A percentile compares a stretch with the other conserved stretches of the same genome.
phyloP scores from a whole-genome alignment of 2,797 vertebrate species.

The Percopsis omiscomaycus region DNA sequence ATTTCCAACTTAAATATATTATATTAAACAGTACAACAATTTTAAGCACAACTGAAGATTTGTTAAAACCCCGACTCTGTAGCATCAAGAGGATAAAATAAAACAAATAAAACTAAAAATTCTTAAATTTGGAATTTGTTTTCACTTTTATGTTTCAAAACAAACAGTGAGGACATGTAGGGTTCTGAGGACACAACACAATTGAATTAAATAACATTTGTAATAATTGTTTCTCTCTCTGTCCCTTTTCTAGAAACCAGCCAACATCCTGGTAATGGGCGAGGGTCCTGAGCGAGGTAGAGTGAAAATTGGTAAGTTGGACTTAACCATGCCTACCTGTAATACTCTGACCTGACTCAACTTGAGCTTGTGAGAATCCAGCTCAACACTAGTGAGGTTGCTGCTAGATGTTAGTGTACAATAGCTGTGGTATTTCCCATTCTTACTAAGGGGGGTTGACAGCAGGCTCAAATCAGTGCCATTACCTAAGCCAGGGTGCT shows the following conservation, averaged over 20 bases:
- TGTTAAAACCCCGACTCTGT: too few species aligned
- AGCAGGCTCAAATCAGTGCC: conserved; percentile 24
- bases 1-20: too few species aligned
- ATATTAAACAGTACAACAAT: too few species aligned
- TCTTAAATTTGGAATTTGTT: too few species aligned
- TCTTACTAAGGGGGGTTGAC: conserved; percentile 16
- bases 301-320: conserved; percentile 93
- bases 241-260: conserved; percentile 87
- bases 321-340: background rate
- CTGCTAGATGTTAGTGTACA: conserved; percentile 18
- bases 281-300: conserved; percentile 94
- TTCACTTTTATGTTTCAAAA: too few species aligned
- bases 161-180: background rate
- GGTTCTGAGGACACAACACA: background rate
- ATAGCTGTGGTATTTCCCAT: conserved; percentile 37
- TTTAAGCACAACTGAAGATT: too few species aligned
- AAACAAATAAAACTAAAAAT: too few species aligned
- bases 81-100: too few species aligned
- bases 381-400: conserved; percentile 14
- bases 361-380: background rate
- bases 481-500: conserved; percentile 55
- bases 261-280: conserved; percentile 99
- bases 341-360: background rate
- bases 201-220: too few species aligned
- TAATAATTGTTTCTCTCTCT: conserved; percentile 16